These are phyloP conservation scores for Armadillidium nasatum DNA, from an alignment of 1,140 invertebrate genomes.

Conservation along the genomic window DNA sequence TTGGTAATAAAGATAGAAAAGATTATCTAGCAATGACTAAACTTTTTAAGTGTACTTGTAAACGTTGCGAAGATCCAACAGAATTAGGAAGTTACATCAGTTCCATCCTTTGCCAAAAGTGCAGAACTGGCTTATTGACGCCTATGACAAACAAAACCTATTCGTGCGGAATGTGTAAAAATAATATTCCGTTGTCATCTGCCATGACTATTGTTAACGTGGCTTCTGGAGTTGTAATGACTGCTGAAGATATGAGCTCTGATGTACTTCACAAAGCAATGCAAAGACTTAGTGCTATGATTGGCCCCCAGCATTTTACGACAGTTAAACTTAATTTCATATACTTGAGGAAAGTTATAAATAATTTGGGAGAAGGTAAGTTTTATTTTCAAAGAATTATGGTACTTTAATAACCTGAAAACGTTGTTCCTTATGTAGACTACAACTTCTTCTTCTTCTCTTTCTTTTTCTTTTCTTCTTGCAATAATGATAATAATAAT, in stretches of 20 bases:
- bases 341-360: background rate
- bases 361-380: background rate
- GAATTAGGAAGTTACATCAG: constrained; percentile 46
- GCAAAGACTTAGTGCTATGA: background rate
- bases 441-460: too few species aligned
- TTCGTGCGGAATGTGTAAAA: background rate
- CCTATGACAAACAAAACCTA: background rate
- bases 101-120: constrained; percentile 40
- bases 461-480: too few species aligned
- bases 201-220: background rate
- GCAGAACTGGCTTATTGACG: constrained; percentile 49
- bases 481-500: too few species aligned
- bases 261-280: background rate
- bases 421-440: too few species aligned
- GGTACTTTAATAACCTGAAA: too few species aligned
- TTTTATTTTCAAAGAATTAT: too few species aligned
- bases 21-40: constrained; percentile 63
- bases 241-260: background rate
- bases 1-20: constrained; percentile 64
- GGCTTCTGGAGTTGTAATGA: background rate
- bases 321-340: background rate
- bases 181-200: background rate
- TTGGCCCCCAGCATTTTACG: background rate
- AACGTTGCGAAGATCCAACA: constrained; percentile 42
- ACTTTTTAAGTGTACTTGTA: constrained; percentile 57